Percentiles rank a stretch among this genome's conserved stretches.
Evolutionary conservation across 2,113 vertebrate species (phyloP).

Genomic region (Himantopus leucocephalus): DNA sequence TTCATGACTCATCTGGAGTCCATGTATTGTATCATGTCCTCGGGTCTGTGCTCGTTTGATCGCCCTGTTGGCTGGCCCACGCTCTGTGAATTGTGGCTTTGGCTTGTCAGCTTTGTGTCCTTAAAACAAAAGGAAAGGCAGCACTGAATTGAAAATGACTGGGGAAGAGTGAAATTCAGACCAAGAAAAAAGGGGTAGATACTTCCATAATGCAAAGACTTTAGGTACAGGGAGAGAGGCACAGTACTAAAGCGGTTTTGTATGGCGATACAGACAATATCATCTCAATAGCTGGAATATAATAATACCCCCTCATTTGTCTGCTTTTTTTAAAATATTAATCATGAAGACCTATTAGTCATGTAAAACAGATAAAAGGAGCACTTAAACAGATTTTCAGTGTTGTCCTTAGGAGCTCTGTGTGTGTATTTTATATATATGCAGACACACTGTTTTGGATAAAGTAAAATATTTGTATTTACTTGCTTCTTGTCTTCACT

Average conservation of each 20-base stretch:
- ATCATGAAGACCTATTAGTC: neutral
- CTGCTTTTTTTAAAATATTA: neutral
- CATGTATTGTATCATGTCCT: accelerated
- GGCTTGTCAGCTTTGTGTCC: neutral
- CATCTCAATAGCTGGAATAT: neutral
- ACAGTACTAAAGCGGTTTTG: neutral
- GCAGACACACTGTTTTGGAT: neutral
- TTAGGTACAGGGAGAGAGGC: neutral
- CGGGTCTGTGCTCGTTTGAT: accelerated
- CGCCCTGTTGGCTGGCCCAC: accelerated
- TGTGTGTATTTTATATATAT: neutral
- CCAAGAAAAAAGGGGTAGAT: neutral
- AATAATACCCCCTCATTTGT: neutral
- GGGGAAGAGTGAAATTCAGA: neutral
- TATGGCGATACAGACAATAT: neutral
- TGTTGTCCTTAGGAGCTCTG: neutral
- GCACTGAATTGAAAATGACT: neutral
- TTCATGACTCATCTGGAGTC: neutral
- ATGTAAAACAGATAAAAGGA: neutral
- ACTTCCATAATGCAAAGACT: neutral
- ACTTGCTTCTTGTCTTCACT: neutral
- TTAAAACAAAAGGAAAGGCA: neutral
- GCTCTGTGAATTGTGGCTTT: neutral
- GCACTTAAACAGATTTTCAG: too few species aligned
- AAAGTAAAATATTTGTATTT: neutral